Percentiles rank a stretch among this genome's conserved stretches.
phyloP scores from a whole-genome alignment of 1,140 invertebrate species.

The Meloidogyne hapla region DNA sequence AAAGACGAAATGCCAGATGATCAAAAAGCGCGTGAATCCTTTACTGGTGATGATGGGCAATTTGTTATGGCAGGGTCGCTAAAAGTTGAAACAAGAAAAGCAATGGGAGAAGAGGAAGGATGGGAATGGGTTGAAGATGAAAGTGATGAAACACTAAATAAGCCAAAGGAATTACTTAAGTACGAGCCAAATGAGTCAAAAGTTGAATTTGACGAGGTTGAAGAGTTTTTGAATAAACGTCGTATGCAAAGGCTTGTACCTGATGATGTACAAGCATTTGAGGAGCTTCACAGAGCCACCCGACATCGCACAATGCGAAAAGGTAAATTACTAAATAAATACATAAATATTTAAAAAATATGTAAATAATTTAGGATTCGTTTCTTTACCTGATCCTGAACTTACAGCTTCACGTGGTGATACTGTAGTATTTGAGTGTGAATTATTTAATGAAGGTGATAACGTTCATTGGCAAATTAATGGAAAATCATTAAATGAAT shows the following conservation, averaged over 20 bases:
- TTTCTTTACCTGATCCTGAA: conserved; percentile 28
- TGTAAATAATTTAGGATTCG: conserved; percentile 12
- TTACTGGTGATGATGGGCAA: neutral
- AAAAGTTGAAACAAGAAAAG: conserved; percentile 8
- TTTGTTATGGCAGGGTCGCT: neutral
- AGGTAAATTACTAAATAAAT: conserved; percentile 1
- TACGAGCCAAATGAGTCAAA: conserved; percentile 17
- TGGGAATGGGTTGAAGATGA: neutral
- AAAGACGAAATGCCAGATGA: conserved; percentile 25
- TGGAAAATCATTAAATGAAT: conserved; percentile 41
- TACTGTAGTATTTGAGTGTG: conserved; percentile 54
- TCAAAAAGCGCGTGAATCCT: neutral
- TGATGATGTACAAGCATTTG: conserved; percentile 27
- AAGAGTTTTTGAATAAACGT: conserved; percentile 25
- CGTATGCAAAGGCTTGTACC: conserved; percentile 17
- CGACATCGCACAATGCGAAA: conserved; percentile 16
- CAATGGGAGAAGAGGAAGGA: neutral
- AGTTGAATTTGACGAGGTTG: conserved; percentile 24
- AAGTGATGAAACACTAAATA: neutral
- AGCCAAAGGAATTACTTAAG: neutral
- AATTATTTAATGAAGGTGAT: conserved; percentile 57
- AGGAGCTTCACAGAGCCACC: conserved; percentile 14
- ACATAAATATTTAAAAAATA: no score
- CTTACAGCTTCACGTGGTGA: conserved; percentile 54
- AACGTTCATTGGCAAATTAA: conserved; percentile 55